phyloP scores from a whole-genome alignment of 2,113 vertebrate genomes.

The Gymnogyps californianus region DNA sequence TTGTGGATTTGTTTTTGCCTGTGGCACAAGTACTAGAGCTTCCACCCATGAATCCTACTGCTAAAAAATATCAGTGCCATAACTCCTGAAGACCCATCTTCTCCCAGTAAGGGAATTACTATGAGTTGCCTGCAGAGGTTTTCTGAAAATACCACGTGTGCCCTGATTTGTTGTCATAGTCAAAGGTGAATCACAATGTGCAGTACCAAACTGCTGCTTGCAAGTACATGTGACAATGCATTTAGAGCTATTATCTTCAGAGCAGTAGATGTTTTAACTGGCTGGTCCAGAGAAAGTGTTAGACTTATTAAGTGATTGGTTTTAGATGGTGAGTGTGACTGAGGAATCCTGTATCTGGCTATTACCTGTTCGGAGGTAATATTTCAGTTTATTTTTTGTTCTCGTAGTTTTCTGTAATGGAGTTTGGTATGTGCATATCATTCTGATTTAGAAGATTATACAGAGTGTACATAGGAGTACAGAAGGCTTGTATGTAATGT shows the following conservation, averaged over 20 bases:
- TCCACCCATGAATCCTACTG: neutral
- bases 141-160: neutral
- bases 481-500: neutral
- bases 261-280: neutral
- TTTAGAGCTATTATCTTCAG: neutral
- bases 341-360: neutral
- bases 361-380: neutral
- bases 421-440: neutral
- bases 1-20: neutral
- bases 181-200: neutral
- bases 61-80: neutral
- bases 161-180: neutral
- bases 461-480: neutral
- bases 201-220: neutral
- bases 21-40: neutral
- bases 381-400: neutral
- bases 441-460: neutral
- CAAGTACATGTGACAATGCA: accelerated
- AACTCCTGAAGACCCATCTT: neutral
- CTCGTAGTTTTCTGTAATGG: neutral
- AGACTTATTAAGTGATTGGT: neutral
- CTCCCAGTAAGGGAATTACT: neutral
- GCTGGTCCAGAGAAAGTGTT: neutral
- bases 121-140: neutral
- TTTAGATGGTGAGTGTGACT: neutral